A percentile compares a stretch with the other conserved stretches of the same genome.
phyloP scores from a whole-genome alignment of 2,888 invertebrate genomes.

The Clunio marinus region DNA sequence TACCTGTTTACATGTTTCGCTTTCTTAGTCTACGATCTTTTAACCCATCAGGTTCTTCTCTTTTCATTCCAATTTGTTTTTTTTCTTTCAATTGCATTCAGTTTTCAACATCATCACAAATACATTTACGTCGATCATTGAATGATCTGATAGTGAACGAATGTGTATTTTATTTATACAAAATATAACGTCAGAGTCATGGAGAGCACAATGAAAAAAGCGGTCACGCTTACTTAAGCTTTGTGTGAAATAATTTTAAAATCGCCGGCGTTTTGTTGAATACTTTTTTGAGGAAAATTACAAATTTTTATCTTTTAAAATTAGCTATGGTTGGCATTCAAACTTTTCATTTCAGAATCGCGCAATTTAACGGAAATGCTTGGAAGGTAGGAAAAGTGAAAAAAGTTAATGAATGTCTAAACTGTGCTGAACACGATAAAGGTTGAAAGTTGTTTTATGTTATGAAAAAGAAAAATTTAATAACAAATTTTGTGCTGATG shows the following conservation, averaged over 20 bases:
- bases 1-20: conserved; percentile 23
- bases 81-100: conserved; percentile 15
- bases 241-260: conserved; percentile 33
- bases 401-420: too few relatives aligned
- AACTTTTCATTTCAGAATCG: conserved; percentile 2
- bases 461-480: too few relatives aligned
- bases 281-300: conserved; percentile 13
- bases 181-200: background rate
- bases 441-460: too few relatives aligned
- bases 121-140: background rate
- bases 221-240: conserved; percentile 31
- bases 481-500: too few relatives aligned
- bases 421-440: too few relatives aligned
- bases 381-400: too few relatives aligned
- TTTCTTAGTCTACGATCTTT: conserved; percentile 24
- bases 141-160: background rate
- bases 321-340: background rate
- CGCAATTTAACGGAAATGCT: too few relatives aligned
- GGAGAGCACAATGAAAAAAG: background rate
- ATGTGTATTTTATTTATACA: background rate
- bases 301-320: background rate
- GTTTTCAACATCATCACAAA: conserved; percentile 15
- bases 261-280: conserved; percentile 29
- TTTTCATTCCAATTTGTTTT: background rate
- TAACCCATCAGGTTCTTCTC: conserved; percentile 20